Base-by-base conservation (phyloP, 1,140 invertebrate genomes). In the Drosophila seguyi region DNA sequence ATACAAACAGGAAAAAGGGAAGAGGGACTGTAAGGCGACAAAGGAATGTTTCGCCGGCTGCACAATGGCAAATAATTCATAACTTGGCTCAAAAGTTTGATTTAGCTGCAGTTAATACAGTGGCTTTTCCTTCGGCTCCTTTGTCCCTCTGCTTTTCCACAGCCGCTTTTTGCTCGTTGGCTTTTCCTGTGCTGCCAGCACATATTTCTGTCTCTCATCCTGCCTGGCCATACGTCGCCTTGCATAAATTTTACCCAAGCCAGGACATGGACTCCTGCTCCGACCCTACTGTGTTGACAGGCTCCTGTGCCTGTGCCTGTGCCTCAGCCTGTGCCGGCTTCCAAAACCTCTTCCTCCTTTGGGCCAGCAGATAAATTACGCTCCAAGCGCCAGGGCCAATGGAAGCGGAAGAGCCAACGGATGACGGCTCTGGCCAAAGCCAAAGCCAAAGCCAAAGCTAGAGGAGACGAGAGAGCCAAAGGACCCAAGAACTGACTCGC, bases 51-150 rank as follows among this genome's bases (percentile, higher is more conserved):
- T 86, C 82, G 74, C 81, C 61, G 81, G 77, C 82, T 86, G 82
- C 75, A 83, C 85, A 90, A 87, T 83, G 80, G 67, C 85, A 88
- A 88, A 88, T 88, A 88, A 88, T 88, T 90, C 85, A 88, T 88
- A 88, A 84, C 84, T 88, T 78, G 84, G 84, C 77, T 88, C 74
- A 63, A 81, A 88, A 90, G 61, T 88, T 88, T 88, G 85, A 88
- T 88, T 90, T 90, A 88, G 85, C 77, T 84, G 84, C 84, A 90
- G 85, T 88, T 88, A 88, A 87, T 87, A 87, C 80, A 88, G 62
- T 88, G 56, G 39, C 34, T 62, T 42, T 45, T 20, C 31, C 57
- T 10, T n/a, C n/a, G n/a, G n/a, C 2, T 45, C 16, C 53, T 36
- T 18, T 22, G 6, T 25, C 22, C 56, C 29, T 36, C n/a, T 22